phyloP scores from a whole-genome alignment of 2,797 vertebrate species.

The Apogon hyalosoma region DNA sequence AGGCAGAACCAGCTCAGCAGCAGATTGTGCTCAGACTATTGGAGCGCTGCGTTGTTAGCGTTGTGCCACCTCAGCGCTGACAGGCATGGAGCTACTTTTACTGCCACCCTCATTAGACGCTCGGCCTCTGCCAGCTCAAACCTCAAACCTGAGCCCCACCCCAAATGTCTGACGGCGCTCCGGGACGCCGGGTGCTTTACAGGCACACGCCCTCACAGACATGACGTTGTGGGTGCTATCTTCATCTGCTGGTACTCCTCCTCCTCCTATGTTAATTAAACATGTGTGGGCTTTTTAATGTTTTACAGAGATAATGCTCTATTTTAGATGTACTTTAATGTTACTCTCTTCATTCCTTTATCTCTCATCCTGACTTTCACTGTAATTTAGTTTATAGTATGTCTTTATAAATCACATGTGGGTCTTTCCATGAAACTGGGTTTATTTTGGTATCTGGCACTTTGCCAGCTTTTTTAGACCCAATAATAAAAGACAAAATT shows the following conservation, averaged over 20 bases:
- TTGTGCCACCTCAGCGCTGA: slow-evolving; percentile 75
- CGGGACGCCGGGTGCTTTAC: slow-evolving; percentile 34
- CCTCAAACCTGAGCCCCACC: slow-evolving; percentile 65
- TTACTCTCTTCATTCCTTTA: slow-evolving; percentile 18
- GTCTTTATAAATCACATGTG: slow-evolving; percentile 1
- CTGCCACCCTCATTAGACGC: slow-evolving; percentile 66
- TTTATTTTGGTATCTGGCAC: no score
- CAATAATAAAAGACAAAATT: no score
- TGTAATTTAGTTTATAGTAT: slow-evolving; percentile 7
- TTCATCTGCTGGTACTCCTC: slow-evolving; percentile 15
- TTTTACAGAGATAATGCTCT: not conserved
- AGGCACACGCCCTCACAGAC: slow-evolving; percentile 12
- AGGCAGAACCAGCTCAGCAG: slow-evolving; percentile 13
- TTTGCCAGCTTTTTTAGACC: no score
- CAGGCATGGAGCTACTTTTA: slow-evolving; percentile 64
- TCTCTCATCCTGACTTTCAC: slow-evolving; percentile 28
- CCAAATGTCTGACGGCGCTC: slow-evolving; percentile 40
- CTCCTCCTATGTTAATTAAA: slow-evolving; percentile 4
- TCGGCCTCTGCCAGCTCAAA: slow-evolving; percentile 52
- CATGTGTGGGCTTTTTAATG: slow-evolving; percentile 10
- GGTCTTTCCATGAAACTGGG: no score
- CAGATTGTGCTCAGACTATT: slow-evolving; percentile 10
- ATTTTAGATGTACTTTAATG: not conserved
- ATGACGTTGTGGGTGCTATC: slow-evolving; percentile 16
- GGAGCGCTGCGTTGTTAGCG: slow-evolving; percentile 44